Conservation (phyloP, 2,888 invertebrate genomes). For the Caenorhabditis plicata region DNA sequence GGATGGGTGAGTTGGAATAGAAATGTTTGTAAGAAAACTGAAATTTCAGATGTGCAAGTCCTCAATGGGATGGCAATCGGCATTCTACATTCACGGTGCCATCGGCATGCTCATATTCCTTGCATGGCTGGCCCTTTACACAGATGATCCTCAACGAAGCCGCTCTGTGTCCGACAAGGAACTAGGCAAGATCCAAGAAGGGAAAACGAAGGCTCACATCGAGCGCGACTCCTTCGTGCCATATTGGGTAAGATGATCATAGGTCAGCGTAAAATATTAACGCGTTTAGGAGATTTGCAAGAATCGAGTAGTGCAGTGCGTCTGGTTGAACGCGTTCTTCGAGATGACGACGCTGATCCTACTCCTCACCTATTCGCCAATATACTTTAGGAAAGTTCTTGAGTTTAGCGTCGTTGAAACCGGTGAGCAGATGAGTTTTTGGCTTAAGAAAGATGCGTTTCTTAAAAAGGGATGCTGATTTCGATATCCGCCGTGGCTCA, state of each 20-base stretch:
- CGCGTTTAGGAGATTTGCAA: slow-evolving; percentile 45
- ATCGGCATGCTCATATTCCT: slow-evolving; percentile 34
- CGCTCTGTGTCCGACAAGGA: slow-evolving; percentile 40
- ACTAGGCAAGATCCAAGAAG: slow-evolving; percentile 45
- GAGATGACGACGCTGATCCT: slow-evolving; percentile 59
- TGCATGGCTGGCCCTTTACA: slow-evolving; percentile 43
- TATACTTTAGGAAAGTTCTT: slow-evolving; percentile 53
- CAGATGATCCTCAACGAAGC: slow-evolving; percentile 41
- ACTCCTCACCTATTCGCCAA: slow-evolving; percentile 57
- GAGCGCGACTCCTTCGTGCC: slow-evolving; percentile 56
- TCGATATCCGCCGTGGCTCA: slow-evolving; percentile 30
- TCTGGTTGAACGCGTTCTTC: slow-evolving; percentile 58
- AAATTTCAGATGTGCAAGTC: slow-evolving; percentile 44
- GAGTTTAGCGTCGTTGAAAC: slow-evolving; percentile 46
- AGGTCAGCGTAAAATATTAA: not conserved
- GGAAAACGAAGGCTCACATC: slow-evolving; percentile 56
- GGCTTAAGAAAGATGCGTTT: slow-evolving; percentile 14
- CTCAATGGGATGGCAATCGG: slow-evolving; percentile 55
- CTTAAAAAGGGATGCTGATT: slow-evolving; percentile 26
- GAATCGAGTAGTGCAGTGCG: slow-evolving; percentile 49
- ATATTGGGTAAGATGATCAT: slow-evolving; percentile 34
- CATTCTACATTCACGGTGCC: slow-evolving; percentile 52
- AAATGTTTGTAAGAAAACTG: not conserved
- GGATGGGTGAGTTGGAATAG: slow-evolving; percentile 41
- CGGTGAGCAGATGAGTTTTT: slow-evolving; percentile 18